phyloP scores from a whole-genome alignment of 2,113 vertebrate species.

The Vidua macroura region DNA sequence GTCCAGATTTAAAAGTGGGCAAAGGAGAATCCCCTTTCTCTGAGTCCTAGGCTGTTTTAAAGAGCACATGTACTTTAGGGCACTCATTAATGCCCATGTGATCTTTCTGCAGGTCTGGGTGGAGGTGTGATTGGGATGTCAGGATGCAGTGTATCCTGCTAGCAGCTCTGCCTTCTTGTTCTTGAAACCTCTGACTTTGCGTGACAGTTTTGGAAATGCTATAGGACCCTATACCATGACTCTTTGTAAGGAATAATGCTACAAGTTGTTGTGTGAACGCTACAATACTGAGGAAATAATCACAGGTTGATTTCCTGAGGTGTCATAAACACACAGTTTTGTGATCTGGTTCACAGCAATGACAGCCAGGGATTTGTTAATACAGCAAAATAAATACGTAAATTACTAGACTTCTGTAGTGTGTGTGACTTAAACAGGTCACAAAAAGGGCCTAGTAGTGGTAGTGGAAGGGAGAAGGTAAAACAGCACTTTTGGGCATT shows the following conservation, averaged over 20 bases:
- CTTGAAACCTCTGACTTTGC: not conserved
- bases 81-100: fast-evolving
- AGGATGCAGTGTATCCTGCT: not conserved
- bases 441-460: not conserved
- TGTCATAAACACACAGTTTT: not conserved
- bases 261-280: not conserved
- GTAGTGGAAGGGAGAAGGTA: not conserved
- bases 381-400: not conserved
- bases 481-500: not conserved
- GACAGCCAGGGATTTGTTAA: not conserved
- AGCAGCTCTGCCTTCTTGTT: not conserved
- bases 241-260: not conserved
- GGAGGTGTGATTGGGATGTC: not conserved
- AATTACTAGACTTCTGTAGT: not conserved
- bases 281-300: not conserved
- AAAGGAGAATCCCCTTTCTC: not conserved
- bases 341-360: not conserved
- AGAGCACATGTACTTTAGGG: not conserved
- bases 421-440: not conserved
- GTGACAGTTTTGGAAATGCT: not conserved
- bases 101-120: not conserved
- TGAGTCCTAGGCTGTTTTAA: not conserved
- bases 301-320: not conserved
- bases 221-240: not conserved
- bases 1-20: not conserved